These are phyloP conservation scores for Nymphalis polychloros DNA, from an alignment of 2,888 invertebrate genomes.

Conservation along the genomic window DNA sequence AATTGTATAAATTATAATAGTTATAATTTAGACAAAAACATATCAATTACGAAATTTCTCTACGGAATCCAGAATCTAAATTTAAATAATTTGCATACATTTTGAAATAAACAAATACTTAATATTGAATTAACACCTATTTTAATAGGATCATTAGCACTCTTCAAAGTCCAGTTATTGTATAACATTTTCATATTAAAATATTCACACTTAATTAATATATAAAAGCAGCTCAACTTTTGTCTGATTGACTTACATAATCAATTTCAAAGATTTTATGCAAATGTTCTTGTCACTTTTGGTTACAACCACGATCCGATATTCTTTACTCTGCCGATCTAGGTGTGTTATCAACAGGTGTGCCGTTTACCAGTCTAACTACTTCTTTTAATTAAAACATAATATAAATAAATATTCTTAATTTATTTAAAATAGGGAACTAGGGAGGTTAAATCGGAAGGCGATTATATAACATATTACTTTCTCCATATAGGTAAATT, in stretches of 20 bases:
- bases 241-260: constrained; percentile 3
- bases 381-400: no score
- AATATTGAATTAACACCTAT: background rate
- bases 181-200: constrained; percentile 3
- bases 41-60: background rate
- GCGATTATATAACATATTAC: no score
- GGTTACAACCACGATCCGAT: background rate
- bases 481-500: no score
- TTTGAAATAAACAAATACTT: background rate
- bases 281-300: background rate
- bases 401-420: no score
- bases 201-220: background rate
- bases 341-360: no score
- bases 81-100: background rate
- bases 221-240: background rate
- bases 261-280: background rate
- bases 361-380: no score
- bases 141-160: background rate
- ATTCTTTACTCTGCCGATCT: background rate
- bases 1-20: no score
- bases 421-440: no score
- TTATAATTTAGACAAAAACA: no score
- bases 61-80: no score
- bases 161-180: background rate
- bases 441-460: no score